phyloP scores from a whole-genome alignment of 2,888 invertebrate species.

The Micoletzkya japonica region DNA sequence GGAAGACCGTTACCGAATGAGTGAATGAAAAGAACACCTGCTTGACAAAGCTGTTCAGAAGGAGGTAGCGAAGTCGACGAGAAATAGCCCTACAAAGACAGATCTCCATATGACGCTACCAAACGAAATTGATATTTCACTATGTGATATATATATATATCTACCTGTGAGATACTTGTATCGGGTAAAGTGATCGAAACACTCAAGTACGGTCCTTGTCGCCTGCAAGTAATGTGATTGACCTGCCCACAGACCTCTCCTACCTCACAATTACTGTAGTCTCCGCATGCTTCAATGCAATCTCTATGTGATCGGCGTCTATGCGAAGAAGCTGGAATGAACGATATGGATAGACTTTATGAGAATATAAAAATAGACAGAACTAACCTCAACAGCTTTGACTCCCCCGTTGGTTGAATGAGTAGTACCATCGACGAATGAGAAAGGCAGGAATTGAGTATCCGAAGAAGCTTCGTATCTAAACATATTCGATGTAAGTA shows the following conservation, averaged over 20 bases:
- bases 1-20: background rate
- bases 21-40: slow-evolving; percentile 1
- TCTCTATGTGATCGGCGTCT: slow-evolving; percentile 7
- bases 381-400: slow-evolving; percentile 4
- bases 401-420: slow-evolving; percentile 14
- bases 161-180: slow-evolving; percentile 8
- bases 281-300: background rate
- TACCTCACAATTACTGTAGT: background rate
- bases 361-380: background rate
- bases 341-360: background rate
- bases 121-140: background rate
- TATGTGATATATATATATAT: background rate
- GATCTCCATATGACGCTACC: background rate
- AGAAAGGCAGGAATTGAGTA: slow-evolving; percentile 10
- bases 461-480: slow-evolving; percentile 29
- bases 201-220: slow-evolving; percentile 23
- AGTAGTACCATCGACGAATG: slow-evolving; percentile 25
- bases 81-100: background rate
- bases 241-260: background rate
- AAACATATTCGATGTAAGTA: background rate
- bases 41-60: slow-evolving; percentile 24
- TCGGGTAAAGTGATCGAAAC: slow-evolving; percentile 13
- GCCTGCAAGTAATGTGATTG: background rate
- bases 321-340: background rate
- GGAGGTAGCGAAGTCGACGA: background rate